Percentiles rank a stretch among this genome's conserved stretches.
Conservation (phyloP, 2,888 invertebrate genomes). For the Resseliella maxima region DNA sequence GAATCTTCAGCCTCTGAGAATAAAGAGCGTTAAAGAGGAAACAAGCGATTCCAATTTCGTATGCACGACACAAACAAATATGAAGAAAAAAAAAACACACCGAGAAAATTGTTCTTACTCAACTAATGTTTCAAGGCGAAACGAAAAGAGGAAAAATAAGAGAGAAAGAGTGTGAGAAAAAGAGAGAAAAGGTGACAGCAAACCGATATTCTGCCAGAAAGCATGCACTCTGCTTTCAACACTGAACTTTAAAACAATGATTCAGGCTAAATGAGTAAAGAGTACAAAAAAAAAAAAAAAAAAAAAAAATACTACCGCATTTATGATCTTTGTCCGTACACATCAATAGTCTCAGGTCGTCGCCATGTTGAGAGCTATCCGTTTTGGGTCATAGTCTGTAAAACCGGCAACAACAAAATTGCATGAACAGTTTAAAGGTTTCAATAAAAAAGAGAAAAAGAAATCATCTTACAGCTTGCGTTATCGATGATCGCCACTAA, state of each 20-base stretch:
- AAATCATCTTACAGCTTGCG: not conserved
- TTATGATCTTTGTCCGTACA: conserved; percentile 16
- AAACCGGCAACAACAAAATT: conserved; percentile 20
- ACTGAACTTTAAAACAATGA: conserved; percentile 15
- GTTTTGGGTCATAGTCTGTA: not conserved
- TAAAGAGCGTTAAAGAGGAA: not conserved
- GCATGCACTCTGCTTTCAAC: not conserved
- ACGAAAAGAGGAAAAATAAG: not conserved
- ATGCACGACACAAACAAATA: conserved; percentile 24
- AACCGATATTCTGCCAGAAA: not conserved
- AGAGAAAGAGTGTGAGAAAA: not conserved
- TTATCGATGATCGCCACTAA: not conserved
- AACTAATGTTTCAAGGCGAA: conserved; percentile 13
- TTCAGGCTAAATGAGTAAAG: too few relatives aligned
- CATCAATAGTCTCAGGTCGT: not conserved
- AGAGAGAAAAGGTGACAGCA: not conserved
- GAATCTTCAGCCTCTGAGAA: not conserved
- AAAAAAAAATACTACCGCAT: not conserved
- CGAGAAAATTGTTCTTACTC: conserved; percentile 16
- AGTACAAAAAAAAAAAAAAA: not conserved
- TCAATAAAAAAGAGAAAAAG: conserved; percentile 31
- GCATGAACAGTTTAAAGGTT: conserved; percentile 28
- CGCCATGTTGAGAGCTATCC: not conserved
- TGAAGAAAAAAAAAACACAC: not conserved
- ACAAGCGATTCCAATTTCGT: conserved; percentile 12